Evolutionary conservation across 2,888 invertebrate genomes (phyloP).

Genomic region (Scotopteryx bipunctaria): DNA sequence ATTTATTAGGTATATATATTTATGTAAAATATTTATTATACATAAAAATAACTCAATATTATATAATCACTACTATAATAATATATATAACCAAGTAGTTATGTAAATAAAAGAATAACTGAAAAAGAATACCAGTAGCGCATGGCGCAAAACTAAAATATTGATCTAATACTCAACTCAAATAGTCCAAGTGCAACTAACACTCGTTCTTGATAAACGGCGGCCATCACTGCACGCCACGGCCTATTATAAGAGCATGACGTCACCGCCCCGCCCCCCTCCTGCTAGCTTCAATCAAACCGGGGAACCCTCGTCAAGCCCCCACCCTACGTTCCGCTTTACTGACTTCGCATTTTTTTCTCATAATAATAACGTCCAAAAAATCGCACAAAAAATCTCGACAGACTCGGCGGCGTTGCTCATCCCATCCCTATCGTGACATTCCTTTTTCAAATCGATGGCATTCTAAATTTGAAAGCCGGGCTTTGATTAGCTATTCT

Average conservation of each 20-base stretch:
- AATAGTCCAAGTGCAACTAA: constrained; percentile 74
- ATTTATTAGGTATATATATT: no score
- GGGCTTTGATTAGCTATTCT: background rate
- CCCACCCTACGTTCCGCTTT: constrained; percentile 81
- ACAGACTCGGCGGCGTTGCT: constrained; percentile 67
- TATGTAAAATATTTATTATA: no score
- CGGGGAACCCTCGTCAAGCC: constrained; percentile 82
- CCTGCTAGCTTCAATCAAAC: constrained; percentile 80
- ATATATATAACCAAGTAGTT: no score
- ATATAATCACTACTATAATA: no score
- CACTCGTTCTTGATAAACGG: constrained; percentile 77
- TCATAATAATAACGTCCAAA: constrained; percentile 83
- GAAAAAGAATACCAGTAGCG: background rate
- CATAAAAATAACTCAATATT: no score
- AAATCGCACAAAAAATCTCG: constrained; percentile 82
- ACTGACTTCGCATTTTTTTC: constrained; percentile 82
- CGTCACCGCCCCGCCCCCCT: constrained; percentile 82
- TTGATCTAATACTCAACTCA: constrained; percentile 42
- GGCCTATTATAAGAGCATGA: constrained; percentile 83
- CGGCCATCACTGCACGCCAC: constrained; percentile 82
- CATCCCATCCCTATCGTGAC: constrained; percentile 71
- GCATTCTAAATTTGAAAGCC: constrained; percentile 64
- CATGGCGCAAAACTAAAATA: constrained; percentile 27
- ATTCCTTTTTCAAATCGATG: constrained; percentile 61
- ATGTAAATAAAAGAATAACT: no score